Conservation (phyloP, 2,797 vertebrate genomes). For the Phalanger gymnotis region DNA sequence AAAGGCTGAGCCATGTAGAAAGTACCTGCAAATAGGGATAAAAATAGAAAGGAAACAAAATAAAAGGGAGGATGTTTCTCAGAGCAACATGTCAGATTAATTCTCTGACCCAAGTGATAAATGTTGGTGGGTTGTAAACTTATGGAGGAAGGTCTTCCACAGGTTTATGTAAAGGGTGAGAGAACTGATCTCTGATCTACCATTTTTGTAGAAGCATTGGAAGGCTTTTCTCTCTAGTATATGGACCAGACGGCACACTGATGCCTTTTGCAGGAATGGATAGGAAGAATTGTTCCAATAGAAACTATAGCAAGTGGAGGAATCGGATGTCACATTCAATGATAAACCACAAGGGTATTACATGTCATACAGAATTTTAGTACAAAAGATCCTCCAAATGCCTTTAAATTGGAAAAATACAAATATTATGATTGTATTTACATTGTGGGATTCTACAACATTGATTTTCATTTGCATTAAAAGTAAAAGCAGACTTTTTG, state of each 20-base stretch:
- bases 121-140: not conserved
- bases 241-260: not conserved
- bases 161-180: no score
- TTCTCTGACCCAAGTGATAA: not conserved
- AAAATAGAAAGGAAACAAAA: not conserved
- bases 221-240: not conserved
- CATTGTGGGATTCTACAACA: not conserved
- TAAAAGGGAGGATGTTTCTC: not conserved
- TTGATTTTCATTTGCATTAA: not conserved
- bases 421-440: not conserved
- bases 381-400: not conserved
- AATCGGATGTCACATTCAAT: conserved; percentile 21
- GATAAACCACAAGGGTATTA: not conserved
- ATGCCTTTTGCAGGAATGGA: conserved; percentile 13
- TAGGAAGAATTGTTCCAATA: not conserved
- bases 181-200: not conserved
- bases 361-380: not conserved
- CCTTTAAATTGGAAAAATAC: not conserved
- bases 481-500: not conserved
- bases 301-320: conserved; percentile 13
- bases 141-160: not conserved
- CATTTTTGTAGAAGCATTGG: not conserved
- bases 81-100: not conserved
- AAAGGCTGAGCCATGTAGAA: not conserved
- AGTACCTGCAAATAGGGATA: not conserved